These are phyloP conservation scores for Indri indri DNA, from an alignment of 2,113 vertebrate genomes.

Conservation along the genomic window DNA sequence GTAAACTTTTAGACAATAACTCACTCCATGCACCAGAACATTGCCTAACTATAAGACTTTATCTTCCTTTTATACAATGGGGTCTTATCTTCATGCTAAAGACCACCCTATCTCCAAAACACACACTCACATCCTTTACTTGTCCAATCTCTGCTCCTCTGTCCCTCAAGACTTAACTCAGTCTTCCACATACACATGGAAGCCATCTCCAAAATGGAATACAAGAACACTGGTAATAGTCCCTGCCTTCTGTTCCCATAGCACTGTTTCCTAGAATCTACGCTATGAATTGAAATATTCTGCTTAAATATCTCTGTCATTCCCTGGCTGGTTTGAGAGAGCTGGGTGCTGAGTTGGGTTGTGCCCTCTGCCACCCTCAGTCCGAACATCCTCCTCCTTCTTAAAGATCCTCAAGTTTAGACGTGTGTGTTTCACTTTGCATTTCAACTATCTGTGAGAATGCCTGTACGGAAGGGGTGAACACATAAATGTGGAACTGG, in stretches of 20 bases:
- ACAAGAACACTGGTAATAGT: fast-evolving
- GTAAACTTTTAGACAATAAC: background rate
- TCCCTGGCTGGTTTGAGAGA: background rate
- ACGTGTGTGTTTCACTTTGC: background rate
- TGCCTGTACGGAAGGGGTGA: background rate
- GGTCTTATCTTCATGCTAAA: too few species aligned
- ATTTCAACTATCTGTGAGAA: background rate
- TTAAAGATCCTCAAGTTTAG: background rate
- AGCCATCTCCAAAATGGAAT: background rate
- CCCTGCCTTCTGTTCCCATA: background rate
- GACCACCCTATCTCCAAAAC: fast-evolving
- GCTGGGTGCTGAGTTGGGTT: background rate
- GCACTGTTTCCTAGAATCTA: background rate
- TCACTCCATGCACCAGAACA: fast-evolving
- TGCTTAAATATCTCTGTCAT: too few species aligned
- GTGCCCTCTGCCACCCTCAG: conserved; percentile 64
- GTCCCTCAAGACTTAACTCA: background rate
- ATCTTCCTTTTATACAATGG: background rate
- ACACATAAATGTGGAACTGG: background rate
- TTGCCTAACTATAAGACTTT: background rate
- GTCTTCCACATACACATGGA: fast-evolving
- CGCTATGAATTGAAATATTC: too few species aligned
- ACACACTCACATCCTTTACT: background rate
- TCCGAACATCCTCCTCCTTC: background rate
- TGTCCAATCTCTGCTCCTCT: fast-evolving